Conservation (phyloP, 2,113 vertebrate species). For the Dendrocopos noguchii region DNA sequence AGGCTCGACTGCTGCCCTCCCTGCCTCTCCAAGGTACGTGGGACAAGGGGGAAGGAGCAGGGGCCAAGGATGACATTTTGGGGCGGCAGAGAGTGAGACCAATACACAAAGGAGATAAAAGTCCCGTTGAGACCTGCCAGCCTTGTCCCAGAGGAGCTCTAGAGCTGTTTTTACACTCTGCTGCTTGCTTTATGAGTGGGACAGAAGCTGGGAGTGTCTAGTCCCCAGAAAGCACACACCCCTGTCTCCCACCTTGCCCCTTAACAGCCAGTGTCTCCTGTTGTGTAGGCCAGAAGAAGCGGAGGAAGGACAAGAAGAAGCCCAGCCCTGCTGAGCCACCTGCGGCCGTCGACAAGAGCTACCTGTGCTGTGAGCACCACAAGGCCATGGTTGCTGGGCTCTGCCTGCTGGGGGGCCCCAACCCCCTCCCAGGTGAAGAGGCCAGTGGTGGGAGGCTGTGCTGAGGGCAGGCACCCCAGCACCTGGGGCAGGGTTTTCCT, state of each 20-base stretch:
- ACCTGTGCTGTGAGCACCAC: slow-evolving; percentile 94
- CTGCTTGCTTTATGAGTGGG: not conserved
- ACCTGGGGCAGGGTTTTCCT: not conserved
- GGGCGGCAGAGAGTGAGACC: not conserved
- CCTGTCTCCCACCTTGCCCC: not conserved
- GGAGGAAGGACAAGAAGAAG: slow-evolving; percentile 86
- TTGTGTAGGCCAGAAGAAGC: slow-evolving; percentile 82
- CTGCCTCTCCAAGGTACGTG: slow-evolving; percentile 56
- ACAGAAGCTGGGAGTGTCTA: not conserved
- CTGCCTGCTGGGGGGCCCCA: slow-evolving; percentile 76
- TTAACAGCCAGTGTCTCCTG: not conserved
- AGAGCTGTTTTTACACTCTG: not conserved
- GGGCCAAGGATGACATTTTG: not conserved
- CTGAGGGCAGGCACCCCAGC: not conserved
- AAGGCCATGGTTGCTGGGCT: slow-evolving; percentile 93
- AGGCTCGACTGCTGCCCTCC: slow-evolving; percentile 80
- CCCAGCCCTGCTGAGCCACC: not conserved
- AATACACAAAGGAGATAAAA: not conserved
- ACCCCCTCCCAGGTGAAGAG: slow-evolving; percentile 72
- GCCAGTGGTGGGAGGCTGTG: not conserved
- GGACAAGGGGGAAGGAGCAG: not conserved
- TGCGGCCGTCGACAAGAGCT: slow-evolving; percentile 82
- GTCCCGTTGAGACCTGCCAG: not conserved
- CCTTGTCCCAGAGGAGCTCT: not conserved
- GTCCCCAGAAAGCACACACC: not conserved